Conservation (phyloP, 2,797 vertebrate species). For the Kryptopterus vitreolus region DNA sequence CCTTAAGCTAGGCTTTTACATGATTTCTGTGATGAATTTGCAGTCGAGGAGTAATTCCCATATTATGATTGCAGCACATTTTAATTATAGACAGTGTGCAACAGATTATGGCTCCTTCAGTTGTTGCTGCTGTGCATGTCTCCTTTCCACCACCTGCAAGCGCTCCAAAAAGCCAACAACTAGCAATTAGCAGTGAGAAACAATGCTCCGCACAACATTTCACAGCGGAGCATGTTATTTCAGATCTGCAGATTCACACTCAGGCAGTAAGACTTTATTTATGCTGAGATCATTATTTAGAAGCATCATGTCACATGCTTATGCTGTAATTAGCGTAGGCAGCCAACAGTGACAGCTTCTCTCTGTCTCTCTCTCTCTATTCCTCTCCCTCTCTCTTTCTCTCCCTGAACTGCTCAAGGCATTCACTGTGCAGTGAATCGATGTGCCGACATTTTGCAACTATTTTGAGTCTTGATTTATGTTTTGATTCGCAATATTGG, state of each 20-base stretch:
- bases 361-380: constrained; percentile 25
- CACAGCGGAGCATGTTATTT: constrained; percentile 32
- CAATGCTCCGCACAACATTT: constrained; percentile 29
- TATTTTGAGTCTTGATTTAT: constrained; percentile 40
- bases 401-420: constrained; percentile 36
- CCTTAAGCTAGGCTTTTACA: background rate
- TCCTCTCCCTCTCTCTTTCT: constrained; percentile 30
- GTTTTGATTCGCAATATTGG: background rate
- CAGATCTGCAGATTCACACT: constrained; percentile 22
- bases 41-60: background rate
- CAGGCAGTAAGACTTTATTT: constrained; percentile 40
- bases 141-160: constrained; percentile 32
- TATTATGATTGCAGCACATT: background rate
- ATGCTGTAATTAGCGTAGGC: constrained; percentile 43
- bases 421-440: constrained; percentile 29
- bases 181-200: constrained; percentile 22
- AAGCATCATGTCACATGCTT: constrained; percentile 40
- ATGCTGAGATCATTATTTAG: constrained; percentile 41
- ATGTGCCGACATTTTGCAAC: constrained; percentile 31
- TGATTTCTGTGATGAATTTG: background rate
- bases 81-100: background rate
- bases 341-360: constrained; percentile 47
- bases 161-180: constrained; percentile 1
- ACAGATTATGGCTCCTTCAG: constrained; percentile 10
- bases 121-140: constrained; percentile 10